Evolutionary conservation across 2,113 vertebrate species (phyloP), one percentile per base, ranked within the genome.

Genomic region (Actenoides hombroni): DNA sequence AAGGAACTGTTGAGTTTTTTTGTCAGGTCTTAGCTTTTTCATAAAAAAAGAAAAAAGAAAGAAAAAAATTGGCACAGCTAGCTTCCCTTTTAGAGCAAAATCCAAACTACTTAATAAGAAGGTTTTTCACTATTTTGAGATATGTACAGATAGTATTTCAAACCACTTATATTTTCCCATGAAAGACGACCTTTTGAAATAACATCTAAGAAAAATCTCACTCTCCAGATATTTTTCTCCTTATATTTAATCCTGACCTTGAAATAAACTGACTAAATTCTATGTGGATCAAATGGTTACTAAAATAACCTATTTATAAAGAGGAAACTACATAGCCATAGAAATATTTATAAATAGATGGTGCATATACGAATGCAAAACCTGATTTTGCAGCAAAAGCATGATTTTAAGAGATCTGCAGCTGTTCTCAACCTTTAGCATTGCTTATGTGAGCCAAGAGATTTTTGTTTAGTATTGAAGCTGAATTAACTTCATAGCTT

Each of bases 351-450:
- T 97, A 97, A 97, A 97, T 96, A 95, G 96, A 96, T 84, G 85
- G 37, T 59, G 68, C 68, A 86, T 86, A 96, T 88, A 97, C 96
- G 97, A 97, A 96, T 82, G 96, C 76, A 87, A 94, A 97, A 97
- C 54, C 96, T 96, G 95, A 96, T 97, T 97, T 96, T 97, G 97
- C 97, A 97, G 94, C 87, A 97, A 95, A 96, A 97, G 97, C 95
- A 94, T 92, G 96, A 97, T 97, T 98, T 96, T 96, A 97, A 97
- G 95, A 97, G 97, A 96, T 97, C 96, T 96, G 94, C 96, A 97
- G 96, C 95, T 97, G 94, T 97, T 97, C 91, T 91, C 97, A 97
- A 97, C 97, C 97, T 98, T 98, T 95, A 95, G 96, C 89, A 94
- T 64, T 94, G 96, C 95, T 92, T 96, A 33, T 95, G 79, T 92